Base-by-base conservation (phyloP, 2,797 vertebrate genomes). In the Synanceia verrucosa region DNA sequence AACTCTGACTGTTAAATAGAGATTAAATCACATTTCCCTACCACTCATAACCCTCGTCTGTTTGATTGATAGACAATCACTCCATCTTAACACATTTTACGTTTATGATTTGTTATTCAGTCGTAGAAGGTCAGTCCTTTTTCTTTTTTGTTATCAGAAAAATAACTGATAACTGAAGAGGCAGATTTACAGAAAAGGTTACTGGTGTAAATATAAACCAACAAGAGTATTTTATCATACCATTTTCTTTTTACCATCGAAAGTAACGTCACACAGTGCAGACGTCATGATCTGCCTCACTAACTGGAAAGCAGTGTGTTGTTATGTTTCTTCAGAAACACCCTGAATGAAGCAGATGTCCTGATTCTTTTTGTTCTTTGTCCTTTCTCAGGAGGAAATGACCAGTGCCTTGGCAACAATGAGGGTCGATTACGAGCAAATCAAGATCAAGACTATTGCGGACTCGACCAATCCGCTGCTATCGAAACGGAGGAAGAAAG, bases 331-430 rank as follows among this genome's bases (percentile, higher is more conserved):
- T 34, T 2, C 13, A 11, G 39, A 52, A 46, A 28, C n/a, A n/a
- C n/a, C n/a, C n/a, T n/a, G n/a, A n/a, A n/a, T n/a, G n/a, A 57
- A 47, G 13, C 39, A 43, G 14, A 14, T 41, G 9, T 14, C 26
- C 47, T 62, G 19, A 82, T n/a, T n/a, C n/a, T n/a, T n/a, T n/a
- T n/a, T 37, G 19, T 4, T 63, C 5, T 46, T 43, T 6, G 23
- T 47, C 3, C 2, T 41, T 34, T 63, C 19, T 0, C 88, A 99
- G 98, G 98, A 99, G 94, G 97, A 99, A 93, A 97, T 99, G 98
- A 99, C 97, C 70, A 99, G 96, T 86, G 98, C 98, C 81, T 94
- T 99, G 95, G 98, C 98, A 79, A 98, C 98, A 14, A 99, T 99
- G 97, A 91, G 98, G 14, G 97, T 99, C 1, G 97, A 99, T 91